These are phyloP conservation scores for Rhinella marina DNA, from an alignment of 2,797 vertebrate species.

Conservation along the genomic window DNA sequence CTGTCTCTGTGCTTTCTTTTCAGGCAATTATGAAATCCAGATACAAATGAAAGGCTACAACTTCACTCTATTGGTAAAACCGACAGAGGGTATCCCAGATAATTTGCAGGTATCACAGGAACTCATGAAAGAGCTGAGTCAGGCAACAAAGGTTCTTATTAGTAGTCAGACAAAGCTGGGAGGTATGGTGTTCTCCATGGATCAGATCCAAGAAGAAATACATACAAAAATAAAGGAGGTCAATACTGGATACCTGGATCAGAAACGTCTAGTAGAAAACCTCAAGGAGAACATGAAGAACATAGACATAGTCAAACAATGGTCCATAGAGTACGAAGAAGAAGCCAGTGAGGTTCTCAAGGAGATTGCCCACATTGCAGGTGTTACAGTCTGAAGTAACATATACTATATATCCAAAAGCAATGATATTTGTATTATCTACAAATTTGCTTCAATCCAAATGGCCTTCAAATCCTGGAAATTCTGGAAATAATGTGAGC, in stretches of 20 bases:
- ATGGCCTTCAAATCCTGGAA: not conserved
- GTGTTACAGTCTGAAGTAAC: conserved; percentile 39
- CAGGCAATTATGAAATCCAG: conserved; percentile 63
- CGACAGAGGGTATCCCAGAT: conserved; percentile 59
- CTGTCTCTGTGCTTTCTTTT: conserved; percentile 51
- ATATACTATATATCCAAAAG: not conserved
- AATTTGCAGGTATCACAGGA: conserved; percentile 60
- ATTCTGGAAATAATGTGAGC: not conserved
- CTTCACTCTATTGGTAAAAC: conserved; percentile 60
- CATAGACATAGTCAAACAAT: conserved; percentile 46
- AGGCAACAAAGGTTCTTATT: conserved; percentile 48
- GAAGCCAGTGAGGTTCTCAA: conserved; percentile 29
- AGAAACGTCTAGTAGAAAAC: conserved; percentile 21
- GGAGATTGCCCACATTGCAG: conserved; percentile 45
- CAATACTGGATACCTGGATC: conserved; percentile 46
- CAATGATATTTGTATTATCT: not conserved
- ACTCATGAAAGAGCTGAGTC: conserved; percentile 57
- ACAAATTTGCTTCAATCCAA: not conserved
- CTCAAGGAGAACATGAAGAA: conserved; percentile 57
- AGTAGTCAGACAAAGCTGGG: not conserved
- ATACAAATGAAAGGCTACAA: conserved; percentile 58
- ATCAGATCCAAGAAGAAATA: conserved; percentile 54
- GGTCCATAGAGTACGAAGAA: not conserved
- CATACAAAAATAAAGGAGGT: not conserved
- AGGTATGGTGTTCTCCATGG: conserved; percentile 10